Evolutionary conservation across 2,113 vertebrate species (phyloP), one percentile per base, ranked within the genome.

Genomic region (Benitochromis conjunctus): DNA sequence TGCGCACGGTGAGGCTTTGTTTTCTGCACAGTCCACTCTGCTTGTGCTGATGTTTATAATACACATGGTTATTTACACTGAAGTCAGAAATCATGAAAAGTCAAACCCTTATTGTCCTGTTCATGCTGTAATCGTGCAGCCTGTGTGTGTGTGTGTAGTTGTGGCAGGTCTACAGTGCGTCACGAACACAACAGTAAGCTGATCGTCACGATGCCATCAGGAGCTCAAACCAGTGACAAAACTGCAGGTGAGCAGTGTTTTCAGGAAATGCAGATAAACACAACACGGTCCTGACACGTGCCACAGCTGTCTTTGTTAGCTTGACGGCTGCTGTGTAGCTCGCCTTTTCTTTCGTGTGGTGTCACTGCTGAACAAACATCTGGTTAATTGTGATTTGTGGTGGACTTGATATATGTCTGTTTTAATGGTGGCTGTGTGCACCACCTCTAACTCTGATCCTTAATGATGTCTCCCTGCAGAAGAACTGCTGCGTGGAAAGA

Each of bases 141-240:
- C 4, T 38, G 38, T 81, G 38, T 53, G n/a, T 64, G 31, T 85
- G 62, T 69, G 12, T 69, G 31, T 62, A 99, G 98, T 80, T 91
- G 95, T 0, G 95, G 96, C 43, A 96, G 94, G 55, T 96, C 97
- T 1, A 21, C 94, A 2, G 87, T 99, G 36, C 95, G 99, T 2
- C 97, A 96, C 84, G 99, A 99, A 81, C 98, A 99, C 88, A 99
- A 99, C 94, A 97, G 97, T 90, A 99, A 99, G 64, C 93, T 99
- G 88, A 99, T 97, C 3, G 79, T 99, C 51, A 97, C 95, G 0
- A 95, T 97, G n/a, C 95, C 96, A 1, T 48, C 93, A 2, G 62
- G 93, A 57, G 89, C 81, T 3, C 60, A 83, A 74, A 94, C 2
- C 29, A 4, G 1, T 1, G 80, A 53, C 91, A 19, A 12, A 1